Conservation (phyloP, 30 jellyfish, hydroid and myxozoan species). For the Haliclystus octoradiatus region DNA sequence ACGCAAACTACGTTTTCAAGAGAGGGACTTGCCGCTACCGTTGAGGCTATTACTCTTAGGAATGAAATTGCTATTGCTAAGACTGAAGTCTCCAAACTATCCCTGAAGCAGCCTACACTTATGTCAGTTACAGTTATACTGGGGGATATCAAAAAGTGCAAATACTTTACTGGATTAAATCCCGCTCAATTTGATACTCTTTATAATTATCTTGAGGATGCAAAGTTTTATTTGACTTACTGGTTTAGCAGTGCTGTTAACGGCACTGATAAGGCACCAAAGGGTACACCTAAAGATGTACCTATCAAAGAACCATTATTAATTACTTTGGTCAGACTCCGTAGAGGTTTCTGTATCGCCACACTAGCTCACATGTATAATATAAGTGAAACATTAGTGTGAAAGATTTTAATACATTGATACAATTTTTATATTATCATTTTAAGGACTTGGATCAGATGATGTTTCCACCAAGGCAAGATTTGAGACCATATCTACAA, state of each 20-base stretch:
- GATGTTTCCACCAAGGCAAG: slow-evolving; percentile 55
- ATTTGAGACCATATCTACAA: slow-evolving; percentile 20
- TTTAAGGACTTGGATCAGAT: slow-evolving; percentile 31
- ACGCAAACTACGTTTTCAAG: slow-evolving; percentile 5
- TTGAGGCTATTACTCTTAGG: slow-evolving; percentile 21
- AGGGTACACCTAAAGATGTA: slow-evolving; percentile 1
- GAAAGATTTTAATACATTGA: slow-evolving; percentile 59
- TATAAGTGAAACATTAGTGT: slow-evolving; percentile 35
- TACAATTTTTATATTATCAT: slow-evolving; percentile 39
- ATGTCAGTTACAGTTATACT: neutral
- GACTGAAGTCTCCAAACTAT: neutral
- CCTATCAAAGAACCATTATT: slow-evolving; percentile 33
- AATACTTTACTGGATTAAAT: slow-evolving; percentile 32
- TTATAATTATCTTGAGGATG: slow-evolving; percentile 55
- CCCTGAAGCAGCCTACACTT: neutral
- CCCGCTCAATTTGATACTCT: slow-evolving; percentile 43
- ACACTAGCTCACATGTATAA: slow-evolving; percentile 54
- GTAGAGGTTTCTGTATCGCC: slow-evolving; percentile 49
- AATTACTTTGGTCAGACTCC: slow-evolving; percentile 35
- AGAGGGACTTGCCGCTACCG: slow-evolving; percentile 6
- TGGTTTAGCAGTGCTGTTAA: slow-evolving; percentile 1
- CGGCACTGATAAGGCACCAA: neutral
- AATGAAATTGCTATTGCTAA: neutral
- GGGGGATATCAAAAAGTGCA: neutral
- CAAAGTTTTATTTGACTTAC: slow-evolving; percentile 32